Percentiles rank a stretch among this genome's conserved stretches.
Conservation (phyloP, 1,140 invertebrate species). For the Paramacrobiotus metropolitanus region DNA sequence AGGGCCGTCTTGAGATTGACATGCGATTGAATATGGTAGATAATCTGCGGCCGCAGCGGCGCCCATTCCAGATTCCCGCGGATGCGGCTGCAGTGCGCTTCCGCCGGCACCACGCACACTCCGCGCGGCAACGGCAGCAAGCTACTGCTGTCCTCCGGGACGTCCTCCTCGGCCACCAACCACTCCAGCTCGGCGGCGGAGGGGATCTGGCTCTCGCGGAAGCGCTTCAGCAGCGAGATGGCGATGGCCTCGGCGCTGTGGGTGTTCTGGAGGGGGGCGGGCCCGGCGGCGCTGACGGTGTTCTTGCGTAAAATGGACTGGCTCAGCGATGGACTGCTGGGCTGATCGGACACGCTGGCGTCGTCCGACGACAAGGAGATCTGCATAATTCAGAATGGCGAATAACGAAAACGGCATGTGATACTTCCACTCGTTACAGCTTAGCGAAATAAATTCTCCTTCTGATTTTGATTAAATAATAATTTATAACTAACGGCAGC, state of each 20-base stretch:
- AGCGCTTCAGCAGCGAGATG: constrained; percentile 44
- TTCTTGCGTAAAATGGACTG: too few relatives aligned
- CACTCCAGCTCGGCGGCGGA: constrained; percentile 53
- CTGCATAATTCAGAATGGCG: too few relatives aligned
- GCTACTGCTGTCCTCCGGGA: constrained; percentile 45
- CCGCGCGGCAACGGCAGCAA: constrained; percentile 48
- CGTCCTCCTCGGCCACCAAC: constrained; percentile 53
- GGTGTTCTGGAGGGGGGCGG: too few relatives aligned
- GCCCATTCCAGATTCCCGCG: constrained; percentile 58
- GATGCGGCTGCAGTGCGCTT: constrained; percentile 24
- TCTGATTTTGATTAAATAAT: too few relatives aligned
- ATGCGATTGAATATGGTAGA: background rate
- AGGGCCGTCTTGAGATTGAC: constrained; percentile 21
- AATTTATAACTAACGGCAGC: too few relatives aligned
- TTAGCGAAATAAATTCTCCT: too few relatives aligned
- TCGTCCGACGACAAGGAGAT: too few relatives aligned
- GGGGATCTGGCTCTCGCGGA: constrained; percentile 48
- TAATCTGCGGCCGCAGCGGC: constrained; percentile 45
- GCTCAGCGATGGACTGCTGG: too few relatives aligned
- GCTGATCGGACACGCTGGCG: too few relatives aligned
- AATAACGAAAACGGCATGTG: too few relatives aligned
- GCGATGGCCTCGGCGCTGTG: constrained; percentile 48
- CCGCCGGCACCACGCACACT: constrained; percentile 33
- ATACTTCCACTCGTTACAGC: too few relatives aligned
- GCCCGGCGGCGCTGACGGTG: too few relatives aligned